Evolutionary conservation across 2,797 vertebrate genomes (phyloP).

Genomic region (Schizothorax lantsangensis): DNA sequence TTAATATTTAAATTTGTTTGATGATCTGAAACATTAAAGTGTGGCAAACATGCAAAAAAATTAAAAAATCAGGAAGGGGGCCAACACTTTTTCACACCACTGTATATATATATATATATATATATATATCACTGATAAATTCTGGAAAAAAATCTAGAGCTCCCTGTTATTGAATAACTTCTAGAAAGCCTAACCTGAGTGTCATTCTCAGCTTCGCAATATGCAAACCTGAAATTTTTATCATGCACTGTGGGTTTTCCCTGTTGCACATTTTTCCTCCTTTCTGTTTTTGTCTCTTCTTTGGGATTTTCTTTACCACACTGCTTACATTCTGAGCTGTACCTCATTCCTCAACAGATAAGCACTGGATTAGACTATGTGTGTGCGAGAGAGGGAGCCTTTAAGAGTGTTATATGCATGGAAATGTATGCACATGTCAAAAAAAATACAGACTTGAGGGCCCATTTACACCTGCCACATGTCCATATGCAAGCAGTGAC

Average conservation of each 20-base stretch:
- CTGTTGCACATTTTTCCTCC: background rate
- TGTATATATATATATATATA: too few relatives aligned
- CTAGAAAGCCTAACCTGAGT: background rate
- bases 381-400: background rate
- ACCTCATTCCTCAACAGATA: conserved; percentile 30
- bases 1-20: too few relatives aligned
- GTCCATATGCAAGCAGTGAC: background rate
- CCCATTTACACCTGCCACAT: background rate
- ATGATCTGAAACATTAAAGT: too few relatives aligned
- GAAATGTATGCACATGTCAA: background rate
- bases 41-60: too few relatives aligned
- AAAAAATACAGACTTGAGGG: background rate
- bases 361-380: conserved; percentile 10
- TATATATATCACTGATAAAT: too few relatives aligned
- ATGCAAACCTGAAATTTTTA: background rate
- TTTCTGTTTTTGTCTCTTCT: background rate
- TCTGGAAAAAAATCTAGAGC: background rate
- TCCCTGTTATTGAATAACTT: background rate
- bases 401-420: background rate
- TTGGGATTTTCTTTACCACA: background rate
- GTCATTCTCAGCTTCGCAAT: background rate
- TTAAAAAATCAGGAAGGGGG: too few relatives aligned
- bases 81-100: too few relatives aligned
- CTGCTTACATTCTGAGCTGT: conserved; percentile 15
- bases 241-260: background rate